Conservation (phyloP, 2,113 vertebrate genomes). For the Neolamprologus kungweensis region DNA sequence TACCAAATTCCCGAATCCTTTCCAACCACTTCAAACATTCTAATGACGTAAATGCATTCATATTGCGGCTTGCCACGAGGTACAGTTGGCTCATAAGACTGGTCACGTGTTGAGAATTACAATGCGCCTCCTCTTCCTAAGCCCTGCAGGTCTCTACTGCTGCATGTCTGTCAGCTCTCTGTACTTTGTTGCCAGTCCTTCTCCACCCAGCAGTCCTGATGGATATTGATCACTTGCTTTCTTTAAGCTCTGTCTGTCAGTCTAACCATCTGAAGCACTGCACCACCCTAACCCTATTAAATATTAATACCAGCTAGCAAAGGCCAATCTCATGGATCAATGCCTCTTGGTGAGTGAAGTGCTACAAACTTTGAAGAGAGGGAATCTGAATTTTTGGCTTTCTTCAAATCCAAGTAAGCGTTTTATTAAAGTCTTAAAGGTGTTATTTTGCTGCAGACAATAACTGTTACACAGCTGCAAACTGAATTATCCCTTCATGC, state of each 20-base stretch:
- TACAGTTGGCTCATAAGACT: neutral
- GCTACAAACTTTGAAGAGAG: neutral
- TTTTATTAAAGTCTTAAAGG: neutral
- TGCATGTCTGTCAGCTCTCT: neutral
- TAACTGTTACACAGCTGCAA: neutral
- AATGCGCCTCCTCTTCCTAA: neutral
- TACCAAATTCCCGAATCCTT: neutral
- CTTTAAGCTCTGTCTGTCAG: neutral
- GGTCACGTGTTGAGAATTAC: neutral
- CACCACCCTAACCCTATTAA: conserved; percentile 16
- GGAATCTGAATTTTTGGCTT: neutral
- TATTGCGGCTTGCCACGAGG: neutral
- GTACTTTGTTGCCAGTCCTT: neutral
- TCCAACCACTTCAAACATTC: neutral
- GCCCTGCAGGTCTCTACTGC: neutral
- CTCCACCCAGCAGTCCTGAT: neutral
- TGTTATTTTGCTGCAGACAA: neutral
- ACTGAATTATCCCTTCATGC: neutral
- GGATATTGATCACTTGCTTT: conserved; percentile 42
- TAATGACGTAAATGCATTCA: neutral
- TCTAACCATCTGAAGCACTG: neutral
- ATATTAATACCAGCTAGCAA: conserved; percentile 28
- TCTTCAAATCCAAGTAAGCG: neutral
- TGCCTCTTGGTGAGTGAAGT: neutral
- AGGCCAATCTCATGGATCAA: conserved; percentile 2